Evolutionary conservation across 2,797 vertebrate species (phyloP).

Genomic region (Danio kyathit): DNA sequence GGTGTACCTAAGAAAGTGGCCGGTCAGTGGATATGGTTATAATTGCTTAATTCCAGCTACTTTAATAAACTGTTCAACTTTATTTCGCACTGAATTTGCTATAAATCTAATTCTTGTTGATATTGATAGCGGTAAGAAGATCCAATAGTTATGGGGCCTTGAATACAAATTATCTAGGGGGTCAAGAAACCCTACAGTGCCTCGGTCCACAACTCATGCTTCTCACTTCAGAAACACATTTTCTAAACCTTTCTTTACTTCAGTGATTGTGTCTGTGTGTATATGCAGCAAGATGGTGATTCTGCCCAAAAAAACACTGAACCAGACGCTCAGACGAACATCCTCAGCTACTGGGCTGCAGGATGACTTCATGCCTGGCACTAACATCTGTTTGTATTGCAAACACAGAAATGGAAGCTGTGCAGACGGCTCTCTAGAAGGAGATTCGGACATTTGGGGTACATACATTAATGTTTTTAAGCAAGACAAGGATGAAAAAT

Average conservation of each 20-base stretch:
- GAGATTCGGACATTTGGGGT: slow-evolving; percentile 31
- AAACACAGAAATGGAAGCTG: slow-evolving; percentile 54
- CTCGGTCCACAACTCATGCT: no score
- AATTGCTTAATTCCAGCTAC: no score
- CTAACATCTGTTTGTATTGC: slow-evolving; percentile 67
- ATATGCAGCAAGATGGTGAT: slow-evolving; percentile 36
- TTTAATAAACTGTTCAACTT: no score
- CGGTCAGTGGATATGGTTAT: no score
- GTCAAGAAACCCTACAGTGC: no score
- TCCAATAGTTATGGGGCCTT: no score
- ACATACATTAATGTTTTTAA: background rate
- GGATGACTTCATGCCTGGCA: slow-evolving; percentile 73
- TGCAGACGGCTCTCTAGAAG: slow-evolving; percentile 59
- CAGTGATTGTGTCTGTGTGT: slow-evolving; percentile 40
- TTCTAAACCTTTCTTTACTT: slow-evolving; percentile 9
- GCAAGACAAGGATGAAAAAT: background rate
- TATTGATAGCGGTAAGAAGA: no score
- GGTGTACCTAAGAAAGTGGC: no score
- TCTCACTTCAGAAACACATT: background rate
- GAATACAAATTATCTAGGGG: no score
- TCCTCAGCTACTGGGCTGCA: slow-evolving; percentile 60
- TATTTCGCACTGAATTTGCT: no score
- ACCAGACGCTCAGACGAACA: slow-evolving; percentile 68
- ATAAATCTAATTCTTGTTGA: no score
- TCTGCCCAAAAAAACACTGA: slow-evolving; percentile 71